Evolutionary conservation across 1,140 invertebrate species (phyloP).

Genomic region (Delia radicum): DNA sequence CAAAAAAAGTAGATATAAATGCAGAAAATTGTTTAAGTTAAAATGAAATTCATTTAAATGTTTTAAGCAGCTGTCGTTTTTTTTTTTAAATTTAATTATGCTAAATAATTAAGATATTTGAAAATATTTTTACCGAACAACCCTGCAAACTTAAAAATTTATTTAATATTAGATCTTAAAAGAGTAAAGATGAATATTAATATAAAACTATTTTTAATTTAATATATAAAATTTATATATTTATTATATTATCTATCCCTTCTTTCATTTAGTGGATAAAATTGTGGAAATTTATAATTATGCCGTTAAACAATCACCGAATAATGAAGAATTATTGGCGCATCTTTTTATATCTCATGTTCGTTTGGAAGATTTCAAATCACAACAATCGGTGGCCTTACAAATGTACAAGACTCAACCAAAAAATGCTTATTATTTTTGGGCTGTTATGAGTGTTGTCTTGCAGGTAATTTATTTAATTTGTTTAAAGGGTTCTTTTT

Average conservation of each 20-base stretch:
- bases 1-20: not conserved
- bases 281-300: slow-evolving; percentile 88
- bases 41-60: slow-evolving; percentile 2
- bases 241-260: not conserved
- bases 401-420: slow-evolving; percentile 85
- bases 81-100: not conserved
- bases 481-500: too few species aligned
- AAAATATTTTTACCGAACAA: not conserved
- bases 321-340: slow-evolving; percentile 88
- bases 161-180: not conserved
- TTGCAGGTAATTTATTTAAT: slow-evolving; percentile 69
- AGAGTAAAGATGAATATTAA: not conserved
- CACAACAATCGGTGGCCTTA: slow-evolving; percentile 88
- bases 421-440: slow-evolving; percentile 97
- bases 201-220: not conserved
- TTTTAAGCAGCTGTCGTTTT: not conserved
- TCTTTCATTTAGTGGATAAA: slow-evolving; percentile 71
- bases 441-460: slow-evolving; percentile 94
- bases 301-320: slow-evolving; percentile 80
- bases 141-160: not conserved
- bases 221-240: not conserved
- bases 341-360: slow-evolving; percentile 96
- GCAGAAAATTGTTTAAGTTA: not conserved
- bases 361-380: slow-evolving; percentile 83
- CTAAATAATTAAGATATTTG: not conserved